Evolutionary conservation across 1,140 invertebrate species (phyloP).

Genomic region (Elymnias hypermnestra): DNA sequence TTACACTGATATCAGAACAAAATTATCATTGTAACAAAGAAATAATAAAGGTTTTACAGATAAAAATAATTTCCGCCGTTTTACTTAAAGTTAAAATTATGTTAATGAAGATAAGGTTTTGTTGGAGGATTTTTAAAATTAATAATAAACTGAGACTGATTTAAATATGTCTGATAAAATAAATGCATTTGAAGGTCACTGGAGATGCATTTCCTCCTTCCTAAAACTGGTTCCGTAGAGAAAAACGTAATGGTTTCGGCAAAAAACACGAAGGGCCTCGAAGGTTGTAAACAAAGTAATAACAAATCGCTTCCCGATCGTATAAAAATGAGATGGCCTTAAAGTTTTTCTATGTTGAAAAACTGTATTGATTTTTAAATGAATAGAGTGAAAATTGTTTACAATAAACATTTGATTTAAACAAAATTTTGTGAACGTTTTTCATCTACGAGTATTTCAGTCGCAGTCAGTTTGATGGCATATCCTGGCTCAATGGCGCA

Average conservation of each 20-base stretch:
- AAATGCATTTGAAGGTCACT: constrained; percentile 33
- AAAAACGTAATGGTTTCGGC: constrained; percentile 28
- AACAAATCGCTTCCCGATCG: constrained; percentile 29
- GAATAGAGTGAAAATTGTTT: not conserved
- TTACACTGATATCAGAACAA: no score
- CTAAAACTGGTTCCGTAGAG: constrained; percentile 30
- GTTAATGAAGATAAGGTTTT: no score
- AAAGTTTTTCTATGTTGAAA: constrained; percentile 3
- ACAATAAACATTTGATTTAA: not conserved
- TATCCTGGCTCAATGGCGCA: no score
- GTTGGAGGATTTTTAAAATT: no score
- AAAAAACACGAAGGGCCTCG: constrained; percentile 37
- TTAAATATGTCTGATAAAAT: constrained; percentile 22
- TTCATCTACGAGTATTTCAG: no score
- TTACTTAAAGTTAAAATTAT: no score
- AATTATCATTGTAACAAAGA: no score
- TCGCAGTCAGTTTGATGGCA: no score
- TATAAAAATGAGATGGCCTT: constrained; percentile 9
- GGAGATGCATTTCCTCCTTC: constrained; percentile 45
- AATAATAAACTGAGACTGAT: no score
- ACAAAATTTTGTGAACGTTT: not conserved
- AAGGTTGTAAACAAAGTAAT: constrained; percentile 31
- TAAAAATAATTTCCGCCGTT: no score
- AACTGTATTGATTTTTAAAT: not conserved
- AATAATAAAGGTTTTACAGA: no score